Evolutionary conservation across 2,797 vertebrate species (phyloP), one percentile per base, ranked within the genome.

Genomic region (Columba guinea): DNA sequence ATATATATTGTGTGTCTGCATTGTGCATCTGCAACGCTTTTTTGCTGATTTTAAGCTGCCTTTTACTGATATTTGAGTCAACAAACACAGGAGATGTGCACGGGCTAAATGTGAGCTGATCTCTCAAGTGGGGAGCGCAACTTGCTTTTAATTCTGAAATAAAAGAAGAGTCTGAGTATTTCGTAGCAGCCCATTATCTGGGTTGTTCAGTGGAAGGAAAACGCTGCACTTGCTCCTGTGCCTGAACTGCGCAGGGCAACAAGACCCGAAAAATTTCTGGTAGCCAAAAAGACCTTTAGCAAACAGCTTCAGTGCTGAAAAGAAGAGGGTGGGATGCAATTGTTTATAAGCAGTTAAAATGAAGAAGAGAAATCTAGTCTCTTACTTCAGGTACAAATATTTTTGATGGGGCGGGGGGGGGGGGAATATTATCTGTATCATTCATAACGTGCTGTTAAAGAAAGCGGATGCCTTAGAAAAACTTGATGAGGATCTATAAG

Each of bases 131-230:
- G 56, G 69, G 44, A 86, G 78, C 75, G 39, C 60, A 84, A 86
- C 52, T 70, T 79, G 30, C 52, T 85, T 87, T 95, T 94, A 82
- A 85, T 93, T 97, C 85, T 82, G 76, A 95, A 97, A 73, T 91
- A 86, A 87, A 94, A 58, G 30, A 94, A 93, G 89, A 94, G n/a
- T 26, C 62, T 81, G 21, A 84, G 22, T 78, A 55, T 94, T 94
- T 97, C 18, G 0, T 44, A 95, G 94, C 74, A 95, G 67, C 53
- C 58, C 39, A 48, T 95, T 94, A 91, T 94, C 78, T 95, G 63
- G 78, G 55, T 89, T 94, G 93, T 35, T 95, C 89, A 85, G 21
- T 63, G 93, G 87, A 84, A 79, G 51, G 28, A 95, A 96, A 94
- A 77, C 5, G 2, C 48, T 90, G 70, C 93, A 30, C 79, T 96